Conservation (phyloP, 2,888 invertebrate genomes). For the Phoenoteleia sp. region DNA sequence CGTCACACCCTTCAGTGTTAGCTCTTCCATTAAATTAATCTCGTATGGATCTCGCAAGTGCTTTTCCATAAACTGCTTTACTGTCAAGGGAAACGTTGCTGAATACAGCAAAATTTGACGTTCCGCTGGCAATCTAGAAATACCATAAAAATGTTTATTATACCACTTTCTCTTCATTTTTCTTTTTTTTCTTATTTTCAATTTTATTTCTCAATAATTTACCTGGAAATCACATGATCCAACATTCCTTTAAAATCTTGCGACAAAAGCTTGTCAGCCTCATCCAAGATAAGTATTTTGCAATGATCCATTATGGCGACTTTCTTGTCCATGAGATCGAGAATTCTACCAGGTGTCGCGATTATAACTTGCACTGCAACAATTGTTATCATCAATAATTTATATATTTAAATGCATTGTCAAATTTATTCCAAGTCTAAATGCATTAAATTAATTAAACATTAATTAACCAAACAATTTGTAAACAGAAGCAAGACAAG, state of each 20-base stretch:
- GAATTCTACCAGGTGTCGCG: constrained; percentile 99
- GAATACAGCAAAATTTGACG: constrained; percentile 99
- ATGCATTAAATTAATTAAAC: no score
- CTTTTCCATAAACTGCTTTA: constrained; percentile 99
- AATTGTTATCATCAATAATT: no score
- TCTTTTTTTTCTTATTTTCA: neutral
- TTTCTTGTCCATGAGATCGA: constrained; percentile 99
- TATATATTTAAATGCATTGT: no score
- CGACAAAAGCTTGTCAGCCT: constrained; percentile 99
- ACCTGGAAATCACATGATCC: constrained; percentile 97
- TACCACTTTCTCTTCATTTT: no score
- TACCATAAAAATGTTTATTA: no score
- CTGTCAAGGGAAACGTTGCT: constrained; percentile 99
- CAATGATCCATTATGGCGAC: constrained; percentile 98
- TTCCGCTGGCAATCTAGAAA: constrained; percentile 96
- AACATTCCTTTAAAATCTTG: constrained; percentile 99
- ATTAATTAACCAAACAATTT: no score
- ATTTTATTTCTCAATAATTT: constrained; percentile 31
- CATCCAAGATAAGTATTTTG: constrained; percentile 98
- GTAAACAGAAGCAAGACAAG: neutral
- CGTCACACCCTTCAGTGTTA: constrained; percentile 99
- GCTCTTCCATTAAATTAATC: constrained; percentile 99
- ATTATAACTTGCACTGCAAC: constrained; percentile 97
- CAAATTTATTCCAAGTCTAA: no score
- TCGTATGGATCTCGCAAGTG: constrained; percentile 99